A percentile compares a stretch with the other conserved stretches of the same genome.
phyloP scores from a whole-genome alignment of 2,113 vertebrate genomes.

The Istiophorus platypterus region DNA sequence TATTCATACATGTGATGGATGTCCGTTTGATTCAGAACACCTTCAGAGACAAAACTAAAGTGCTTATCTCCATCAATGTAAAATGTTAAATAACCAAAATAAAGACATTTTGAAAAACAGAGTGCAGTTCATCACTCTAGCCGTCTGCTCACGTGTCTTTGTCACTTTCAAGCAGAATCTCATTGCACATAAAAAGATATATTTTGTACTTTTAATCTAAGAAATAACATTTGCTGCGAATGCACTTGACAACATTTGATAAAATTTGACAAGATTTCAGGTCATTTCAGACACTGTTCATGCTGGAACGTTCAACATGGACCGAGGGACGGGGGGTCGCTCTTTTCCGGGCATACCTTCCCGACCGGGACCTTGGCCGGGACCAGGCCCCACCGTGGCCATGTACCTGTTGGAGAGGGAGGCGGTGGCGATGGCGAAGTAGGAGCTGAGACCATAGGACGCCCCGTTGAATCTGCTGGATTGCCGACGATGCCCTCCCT shows the following conservation, averaged over 20 bases:
- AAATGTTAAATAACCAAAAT: slow-evolving; percentile 57
- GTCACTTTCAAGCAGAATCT: not conserved
- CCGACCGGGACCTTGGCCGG: slow-evolving; percentile 79
- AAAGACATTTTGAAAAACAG: slow-evolving; percentile 48
- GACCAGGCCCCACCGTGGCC: not conserved
- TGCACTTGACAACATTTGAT: not conserved
- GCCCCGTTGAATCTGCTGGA: slow-evolving; percentile 73
- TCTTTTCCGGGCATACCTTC: slow-evolving; percentile 8
- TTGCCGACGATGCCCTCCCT: slow-evolving; percentile 62
- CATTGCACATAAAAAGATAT: not conserved
- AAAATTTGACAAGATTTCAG: not conserved
- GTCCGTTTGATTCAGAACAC: slow-evolving; percentile 28
- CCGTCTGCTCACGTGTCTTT: not conserved
- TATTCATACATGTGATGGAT: slow-evolving; percentile 43
- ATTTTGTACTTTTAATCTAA: not conserved
- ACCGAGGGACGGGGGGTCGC: too few relatives aligned
- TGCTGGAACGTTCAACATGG: slow-evolving; percentile 9
- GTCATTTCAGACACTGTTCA: not conserved
- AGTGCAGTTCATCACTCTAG: not conserved
- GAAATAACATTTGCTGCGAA: not conserved
- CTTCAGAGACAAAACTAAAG: not conserved
- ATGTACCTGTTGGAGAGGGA: slow-evolving; percentile 43
- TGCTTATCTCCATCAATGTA: slow-evolving; percentile 38
- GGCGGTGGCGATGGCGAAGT: slow-evolving; percentile 70
- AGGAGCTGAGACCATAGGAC: slow-evolving; percentile 53